Conservation (phyloP, 1,140 invertebrate genomes). For the Caenorhabditis remanei region DNA sequence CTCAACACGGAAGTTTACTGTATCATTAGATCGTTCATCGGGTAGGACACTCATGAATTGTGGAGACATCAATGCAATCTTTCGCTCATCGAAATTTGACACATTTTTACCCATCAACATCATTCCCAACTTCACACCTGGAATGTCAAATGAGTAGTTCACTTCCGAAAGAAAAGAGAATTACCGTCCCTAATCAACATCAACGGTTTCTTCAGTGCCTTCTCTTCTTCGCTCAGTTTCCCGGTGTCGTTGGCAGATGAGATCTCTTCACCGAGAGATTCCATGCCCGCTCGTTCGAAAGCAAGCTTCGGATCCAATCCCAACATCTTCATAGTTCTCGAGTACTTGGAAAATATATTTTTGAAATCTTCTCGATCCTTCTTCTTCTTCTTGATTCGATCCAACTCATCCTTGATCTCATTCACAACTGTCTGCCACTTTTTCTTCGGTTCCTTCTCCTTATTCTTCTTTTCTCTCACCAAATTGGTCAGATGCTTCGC, state of each 20-base stretch:
- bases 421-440: slow-evolving; percentile 24
- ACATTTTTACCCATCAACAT: slow-evolving; percentile 14
- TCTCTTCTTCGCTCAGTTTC: not conserved
- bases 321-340: slow-evolving; percentile 19
- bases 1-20: not conserved
- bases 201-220: slow-evolving; percentile 2
- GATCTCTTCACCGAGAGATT: slow-evolving; percentile 5
- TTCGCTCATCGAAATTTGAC: slow-evolving; percentile 9
- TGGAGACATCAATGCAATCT: slow-evolving; percentile 30
- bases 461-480: slow-evolving; percentile 13
- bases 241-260: not conserved
- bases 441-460: slow-evolving; percentile 25
- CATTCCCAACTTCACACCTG: slow-evolving; percentile 32
- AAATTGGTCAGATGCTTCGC: not conserved
- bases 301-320: not conserved
- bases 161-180: not conserved
- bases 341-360: slow-evolving; percentile 5
- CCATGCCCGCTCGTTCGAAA: not conserved
- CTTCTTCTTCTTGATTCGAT: slow-evolving; percentile 10
- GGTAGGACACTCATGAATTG: slow-evolving; percentile 34
- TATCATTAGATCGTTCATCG: slow-evolving; percentile 13
- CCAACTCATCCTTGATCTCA: slow-evolving; percentile 5
- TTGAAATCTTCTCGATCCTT: not conserved
- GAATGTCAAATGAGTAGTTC: not conserved
- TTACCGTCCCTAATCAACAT: slow-evolving; percentile 23